These are phyloP conservation scores for Poecilia gillii DNA, from an alignment of 2,797 vertebrate species.

Conservation along the genomic window DNA sequence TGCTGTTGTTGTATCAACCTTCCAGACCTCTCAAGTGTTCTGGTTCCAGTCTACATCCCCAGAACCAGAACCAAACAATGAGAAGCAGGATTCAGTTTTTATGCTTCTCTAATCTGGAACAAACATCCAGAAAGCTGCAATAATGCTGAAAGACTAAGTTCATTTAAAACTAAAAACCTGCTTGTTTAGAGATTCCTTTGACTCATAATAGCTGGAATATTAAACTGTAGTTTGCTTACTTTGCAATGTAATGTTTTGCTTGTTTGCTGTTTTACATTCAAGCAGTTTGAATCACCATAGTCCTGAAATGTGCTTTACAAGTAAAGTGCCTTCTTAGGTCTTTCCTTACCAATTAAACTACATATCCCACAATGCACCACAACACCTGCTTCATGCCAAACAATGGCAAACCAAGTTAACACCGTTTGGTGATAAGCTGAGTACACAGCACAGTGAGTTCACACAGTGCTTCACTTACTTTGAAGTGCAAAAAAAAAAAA, in stretches of 20 bases:
- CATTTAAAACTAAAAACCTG: neutral
- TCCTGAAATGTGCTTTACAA: too few relatives aligned
- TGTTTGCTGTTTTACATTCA: neutral
- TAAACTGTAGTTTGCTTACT: neutral
- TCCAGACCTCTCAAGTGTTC: too few relatives aligned
- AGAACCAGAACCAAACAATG: too few relatives aligned
- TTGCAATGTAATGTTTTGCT: neutral
- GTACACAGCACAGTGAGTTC: neutral
- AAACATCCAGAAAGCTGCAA: too few relatives aligned
- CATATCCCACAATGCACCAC: neutral
- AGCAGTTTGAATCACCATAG: neutral
- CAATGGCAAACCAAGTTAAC: neutral
- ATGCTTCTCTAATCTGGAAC: too few relatives aligned
- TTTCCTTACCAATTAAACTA: neutral
- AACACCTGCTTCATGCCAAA: neutral
- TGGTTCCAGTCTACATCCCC: too few relatives aligned
- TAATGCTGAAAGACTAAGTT: neutral
- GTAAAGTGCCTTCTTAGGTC: too few relatives aligned
- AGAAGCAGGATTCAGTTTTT: too few relatives aligned
- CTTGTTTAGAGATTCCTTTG: neutral
- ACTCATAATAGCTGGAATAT: neutral
- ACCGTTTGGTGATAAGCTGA: neutral
- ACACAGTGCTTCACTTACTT: neutral
- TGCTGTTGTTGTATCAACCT: too few relatives aligned
- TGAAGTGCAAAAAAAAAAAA: neutral